Conservation (phyloP, 2,797 vertebrate genomes). For the Tragopan temminckii region DNA sequence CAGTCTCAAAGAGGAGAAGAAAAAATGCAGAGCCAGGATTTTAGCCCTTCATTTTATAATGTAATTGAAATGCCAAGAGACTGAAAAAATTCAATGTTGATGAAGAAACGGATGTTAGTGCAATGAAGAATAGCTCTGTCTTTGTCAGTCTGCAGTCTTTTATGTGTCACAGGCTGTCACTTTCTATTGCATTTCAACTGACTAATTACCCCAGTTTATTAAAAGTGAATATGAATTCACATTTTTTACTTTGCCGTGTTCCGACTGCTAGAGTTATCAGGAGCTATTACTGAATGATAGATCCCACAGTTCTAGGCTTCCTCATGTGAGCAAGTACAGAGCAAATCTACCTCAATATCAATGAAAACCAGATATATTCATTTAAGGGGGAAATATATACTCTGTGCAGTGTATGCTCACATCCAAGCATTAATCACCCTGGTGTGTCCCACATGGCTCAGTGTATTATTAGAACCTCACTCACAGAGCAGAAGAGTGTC, state of each 20-base stretch:
- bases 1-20: conserved; percentile 29
- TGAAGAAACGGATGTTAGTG: conserved; percentile 78
- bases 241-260: conserved; percentile 70
- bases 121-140: conserved; percentile 75
- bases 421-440: conserved; percentile 66
- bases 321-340: conserved; percentile 64
- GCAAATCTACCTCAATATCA: conserved; percentile 39
- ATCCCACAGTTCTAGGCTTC: conserved; percentile 57
- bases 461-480: conserved; percentile 73
- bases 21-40: conserved; percentile 73
- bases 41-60: conserved; percentile 77
- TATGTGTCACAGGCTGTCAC: conserved; percentile 78
- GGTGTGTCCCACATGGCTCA: conserved; percentile 68
- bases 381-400: conserved; percentile 34
- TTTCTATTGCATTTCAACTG: conserved; percentile 77
- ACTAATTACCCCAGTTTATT: conserved; percentile 81
- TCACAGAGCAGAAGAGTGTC: conserved; percentile 64
- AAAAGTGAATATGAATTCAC: conserved; percentile 81
- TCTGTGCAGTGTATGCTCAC: not conserved
- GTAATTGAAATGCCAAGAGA: conserved; percentile 80
- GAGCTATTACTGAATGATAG: conserved; percentile 67
- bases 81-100: conserved; percentile 79
- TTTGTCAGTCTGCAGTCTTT: conserved; percentile 76
- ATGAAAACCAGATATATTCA: conserved; percentile 44
- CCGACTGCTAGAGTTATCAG: conserved; percentile 65